Evolutionary conservation across 2,888 invertebrate species (phyloP).

Genomic region (Mylabris sibirica): DNA sequence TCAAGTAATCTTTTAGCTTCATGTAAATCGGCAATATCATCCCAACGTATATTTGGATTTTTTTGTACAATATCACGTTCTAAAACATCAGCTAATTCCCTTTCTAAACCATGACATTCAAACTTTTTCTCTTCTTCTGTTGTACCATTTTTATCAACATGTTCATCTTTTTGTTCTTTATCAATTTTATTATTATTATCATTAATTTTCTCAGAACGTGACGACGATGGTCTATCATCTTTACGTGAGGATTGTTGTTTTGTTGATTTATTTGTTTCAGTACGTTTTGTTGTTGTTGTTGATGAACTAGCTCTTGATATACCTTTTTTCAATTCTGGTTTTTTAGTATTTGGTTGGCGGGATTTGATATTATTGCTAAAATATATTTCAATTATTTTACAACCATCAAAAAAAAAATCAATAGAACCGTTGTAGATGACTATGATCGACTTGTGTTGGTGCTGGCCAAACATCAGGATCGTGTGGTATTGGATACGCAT

Average conservation of each 20-base stretch:
- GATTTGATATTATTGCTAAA: constrained; percentile 51
- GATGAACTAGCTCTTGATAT: constrained; percentile 58
- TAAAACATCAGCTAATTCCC: constrained; percentile 87
- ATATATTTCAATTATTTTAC: constrained; percentile 7
- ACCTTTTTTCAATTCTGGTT: constrained; percentile 56
- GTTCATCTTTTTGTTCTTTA: constrained; percentile 69
- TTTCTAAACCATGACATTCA: constrained; percentile 82
- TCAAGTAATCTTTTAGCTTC: constrained; percentile 91
- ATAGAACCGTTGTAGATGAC: constrained; percentile 59
- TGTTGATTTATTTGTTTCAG: constrained; percentile 45
- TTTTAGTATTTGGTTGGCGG: constrained; percentile 47
- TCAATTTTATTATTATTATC: constrained; percentile 58
- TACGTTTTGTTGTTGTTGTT: constrained; percentile 49
- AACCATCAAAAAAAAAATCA: neutral
- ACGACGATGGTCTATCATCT: constrained; percentile 58
- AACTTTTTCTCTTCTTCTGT: constrained; percentile 83
- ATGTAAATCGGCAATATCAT: constrained; percentile 88
- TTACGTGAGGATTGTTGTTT: constrained; percentile 52
- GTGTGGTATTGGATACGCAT: constrained; percentile 67
- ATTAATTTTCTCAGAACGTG: constrained; percentile 55
- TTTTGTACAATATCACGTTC: constrained; percentile 97
- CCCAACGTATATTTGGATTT: constrained; percentile 96
- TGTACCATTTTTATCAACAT: constrained; percentile 64
- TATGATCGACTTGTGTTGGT: constrained; percentile 80
- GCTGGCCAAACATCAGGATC: constrained; percentile 91